Conservation (phyloP, 2,113 vertebrate genomes). For the Ceuthmochares aereus region DNA sequence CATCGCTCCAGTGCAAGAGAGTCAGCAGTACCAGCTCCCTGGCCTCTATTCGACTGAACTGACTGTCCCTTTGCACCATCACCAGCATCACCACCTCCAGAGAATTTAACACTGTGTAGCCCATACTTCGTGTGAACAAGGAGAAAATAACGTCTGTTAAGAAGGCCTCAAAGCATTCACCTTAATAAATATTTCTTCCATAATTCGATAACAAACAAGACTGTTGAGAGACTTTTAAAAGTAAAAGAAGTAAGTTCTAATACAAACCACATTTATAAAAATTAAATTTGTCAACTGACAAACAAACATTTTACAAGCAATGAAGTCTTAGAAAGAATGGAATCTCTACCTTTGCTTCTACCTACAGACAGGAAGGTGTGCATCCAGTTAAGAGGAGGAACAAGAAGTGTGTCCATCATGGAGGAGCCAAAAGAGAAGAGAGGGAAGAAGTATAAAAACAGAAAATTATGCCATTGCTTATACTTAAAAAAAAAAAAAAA, state of each 20-base stretch:
- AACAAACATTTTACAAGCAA: slow-evolving; percentile 53
- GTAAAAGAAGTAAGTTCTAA: not conserved
- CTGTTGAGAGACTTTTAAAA: not conserved
- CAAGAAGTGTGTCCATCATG: slow-evolving; percentile 72
- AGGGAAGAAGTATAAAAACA: slow-evolving; percentile 55
- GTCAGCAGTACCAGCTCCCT: not conserved
- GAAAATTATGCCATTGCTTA: slow-evolving; percentile 58
- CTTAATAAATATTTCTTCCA: not conserved
- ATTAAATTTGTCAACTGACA: not conserved
- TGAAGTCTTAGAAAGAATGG: slow-evolving; percentile 70
- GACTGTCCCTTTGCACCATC: rapidly evolving
- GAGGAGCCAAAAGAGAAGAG: slow-evolving; percentile 66
- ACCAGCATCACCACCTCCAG: not conserved
- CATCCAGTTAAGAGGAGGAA: slow-evolving; percentile 71
- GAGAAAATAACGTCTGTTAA: not conserved
- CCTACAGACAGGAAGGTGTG: slow-evolving; percentile 86
- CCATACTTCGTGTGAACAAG: not conserved
- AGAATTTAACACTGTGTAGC: not conserved
- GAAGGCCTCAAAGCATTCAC: not conserved
- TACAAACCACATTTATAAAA: slow-evolving; percentile 8
- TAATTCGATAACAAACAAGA: not conserved
- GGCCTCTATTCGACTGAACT: not conserved
- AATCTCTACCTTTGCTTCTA: slow-evolving; percentile 97
- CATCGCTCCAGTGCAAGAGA: not conserved
- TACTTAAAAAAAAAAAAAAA: not conserved